Percentiles rank a stretch among this genome's conserved stretches.
phyloP scores from a whole-genome alignment of 1,140 invertebrate species.

The Bombus pyrosoma region DNA sequence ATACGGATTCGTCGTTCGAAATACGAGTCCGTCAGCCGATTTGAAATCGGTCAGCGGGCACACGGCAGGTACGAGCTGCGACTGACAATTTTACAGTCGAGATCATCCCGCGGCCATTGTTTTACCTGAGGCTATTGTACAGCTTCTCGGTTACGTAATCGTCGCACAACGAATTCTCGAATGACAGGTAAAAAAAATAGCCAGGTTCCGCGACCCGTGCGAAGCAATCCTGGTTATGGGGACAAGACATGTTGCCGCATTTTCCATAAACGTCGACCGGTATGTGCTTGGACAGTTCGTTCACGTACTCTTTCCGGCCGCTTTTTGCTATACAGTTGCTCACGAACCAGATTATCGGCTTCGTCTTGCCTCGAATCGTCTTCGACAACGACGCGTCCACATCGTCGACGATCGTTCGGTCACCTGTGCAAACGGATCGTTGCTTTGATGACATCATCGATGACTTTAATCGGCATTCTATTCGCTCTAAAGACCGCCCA shows the following conservation, averaged over 20 bases:
- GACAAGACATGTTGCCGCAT: slow-evolving; percentile 83
- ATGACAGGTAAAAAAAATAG: slow-evolving; percentile 88
- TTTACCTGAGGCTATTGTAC: slow-evolving; percentile 79
- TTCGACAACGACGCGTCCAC: neutral
- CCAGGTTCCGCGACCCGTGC: slow-evolving; percentile 76
- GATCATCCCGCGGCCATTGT: slow-evolving; percentile 18
- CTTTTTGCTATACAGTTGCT: slow-evolving; percentile 85
- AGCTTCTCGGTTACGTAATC: slow-evolving; percentile 88
- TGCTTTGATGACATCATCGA: neutral
- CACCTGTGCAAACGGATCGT: slow-evolving; percentile 40
- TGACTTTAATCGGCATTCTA: neutral
- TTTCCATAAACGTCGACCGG: slow-evolving; percentile 87
- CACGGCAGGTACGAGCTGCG: neutral
- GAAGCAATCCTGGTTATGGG: slow-evolving; percentile 75
- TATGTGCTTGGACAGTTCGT: slow-evolving; percentile 83
- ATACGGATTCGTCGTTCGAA: neutral
- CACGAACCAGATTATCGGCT: slow-evolving; percentile 85
- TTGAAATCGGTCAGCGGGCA: slow-evolving; percentile 3
- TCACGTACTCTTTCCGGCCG: slow-evolving; percentile 83
- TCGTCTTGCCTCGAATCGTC: slow-evolving; percentile 68
- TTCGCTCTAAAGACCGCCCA: neutral
- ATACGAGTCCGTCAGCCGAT: slow-evolving; percentile 1
- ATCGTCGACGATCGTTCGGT: slow-evolving; percentile 21
- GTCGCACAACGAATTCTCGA: slow-evolving; percentile 85
- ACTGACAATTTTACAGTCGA: slow-evolving; percentile 38